phyloP scores from a whole-genome alignment of 2,888 invertebrate genomes.

The Hypercompe scribonia region DNA sequence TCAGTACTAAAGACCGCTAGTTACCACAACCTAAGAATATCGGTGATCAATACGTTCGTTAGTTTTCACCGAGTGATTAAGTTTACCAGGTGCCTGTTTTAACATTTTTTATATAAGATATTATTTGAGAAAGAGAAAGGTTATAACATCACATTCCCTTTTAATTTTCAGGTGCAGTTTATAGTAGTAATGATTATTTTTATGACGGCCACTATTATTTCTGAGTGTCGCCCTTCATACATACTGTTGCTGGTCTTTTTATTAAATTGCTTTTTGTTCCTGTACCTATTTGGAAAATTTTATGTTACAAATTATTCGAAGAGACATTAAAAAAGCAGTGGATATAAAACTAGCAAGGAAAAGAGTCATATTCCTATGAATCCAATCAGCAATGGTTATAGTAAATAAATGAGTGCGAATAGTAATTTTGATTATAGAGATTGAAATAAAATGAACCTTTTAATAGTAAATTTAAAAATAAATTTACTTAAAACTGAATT shows the following conservation, averaged over 20 bases:
- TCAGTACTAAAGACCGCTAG: too few relatives aligned
- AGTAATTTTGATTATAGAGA: not conserved
- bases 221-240: constrained; percentile 59
- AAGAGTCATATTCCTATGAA: not conserved
- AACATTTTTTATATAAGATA: too few relatives aligned
- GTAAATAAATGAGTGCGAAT: not conserved
- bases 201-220: constrained; percentile 28
- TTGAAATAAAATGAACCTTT: not conserved
- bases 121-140: too few relatives aligned
- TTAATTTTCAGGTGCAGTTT: constrained; percentile 61
- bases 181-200: constrained; percentile 50
- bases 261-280: constrained; percentile 50
- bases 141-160: not conserved
- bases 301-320: constrained; percentile 54
- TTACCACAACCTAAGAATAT: too few relatives aligned
- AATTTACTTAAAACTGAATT: not conserved
- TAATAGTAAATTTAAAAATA: not conserved
- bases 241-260: constrained; percentile 41
- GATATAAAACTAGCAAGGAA: not conserved
- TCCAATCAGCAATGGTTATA: not conserved
- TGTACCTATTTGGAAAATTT: constrained; percentile 60
- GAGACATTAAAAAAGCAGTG: not conserved
- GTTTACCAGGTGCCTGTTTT: too few relatives aligned
- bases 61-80: too few relatives aligned
- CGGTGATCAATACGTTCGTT: too few relatives aligned